A percentile compares a stretch with the other conserved stretches of the same genome.
These are phyloP conservation scores for Alsophila aescularia DNA, from an alignment of 2,888 invertebrate genomes.

Conservation along the genomic window DNA sequence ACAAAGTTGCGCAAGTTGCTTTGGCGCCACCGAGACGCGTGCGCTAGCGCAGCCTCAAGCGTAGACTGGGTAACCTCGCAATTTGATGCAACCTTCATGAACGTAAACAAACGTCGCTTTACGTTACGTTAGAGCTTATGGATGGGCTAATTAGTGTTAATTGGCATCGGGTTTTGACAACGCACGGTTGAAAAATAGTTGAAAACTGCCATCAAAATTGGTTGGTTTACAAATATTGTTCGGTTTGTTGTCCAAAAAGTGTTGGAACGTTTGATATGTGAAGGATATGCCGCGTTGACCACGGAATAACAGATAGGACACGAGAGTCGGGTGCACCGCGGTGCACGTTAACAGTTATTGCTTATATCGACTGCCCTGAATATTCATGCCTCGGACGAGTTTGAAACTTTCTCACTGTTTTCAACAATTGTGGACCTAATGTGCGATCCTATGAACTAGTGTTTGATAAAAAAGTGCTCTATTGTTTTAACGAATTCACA, in stretches of 20 bases:
- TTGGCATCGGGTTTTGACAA: conserved; percentile 42
- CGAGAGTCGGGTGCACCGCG: conserved; percentile 55
- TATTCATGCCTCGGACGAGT: conserved; percentile 70
- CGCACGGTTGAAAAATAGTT: conserved; percentile 1
- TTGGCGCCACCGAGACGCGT: conserved; percentile 83
- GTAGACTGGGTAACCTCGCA: conserved; percentile 81
- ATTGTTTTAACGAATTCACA: not conserved
- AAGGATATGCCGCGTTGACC: conserved; percentile 18
- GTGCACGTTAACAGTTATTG: conserved; percentile 77
- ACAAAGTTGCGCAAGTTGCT: conserved; percentile 73
- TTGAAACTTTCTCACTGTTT: conserved; percentile 50
- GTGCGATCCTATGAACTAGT: not conserved
- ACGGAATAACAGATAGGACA: conserved; percentile 53
- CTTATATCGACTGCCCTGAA: conserved; percentile 67
- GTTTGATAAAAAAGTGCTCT: not conserved
- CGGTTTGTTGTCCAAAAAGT: conserved; percentile 18
- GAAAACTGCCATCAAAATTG: not conserved
- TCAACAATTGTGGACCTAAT: conserved; percentile 35
- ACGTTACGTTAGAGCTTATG: conserved; percentile 56
- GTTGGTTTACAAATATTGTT: conserved; percentile 10
- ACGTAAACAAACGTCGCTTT: conserved; percentile 78
- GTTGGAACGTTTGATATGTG: conserved; percentile 16
- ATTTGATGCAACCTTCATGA: conserved; percentile 81
- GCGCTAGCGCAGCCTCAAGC: conserved; percentile 80
- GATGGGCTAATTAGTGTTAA: conserved; percentile 48